Evolutionary conservation across 2,113 vertebrate genomes (phyloP).

Genomic region (Sminthopsis crassicaudata): DNA sequence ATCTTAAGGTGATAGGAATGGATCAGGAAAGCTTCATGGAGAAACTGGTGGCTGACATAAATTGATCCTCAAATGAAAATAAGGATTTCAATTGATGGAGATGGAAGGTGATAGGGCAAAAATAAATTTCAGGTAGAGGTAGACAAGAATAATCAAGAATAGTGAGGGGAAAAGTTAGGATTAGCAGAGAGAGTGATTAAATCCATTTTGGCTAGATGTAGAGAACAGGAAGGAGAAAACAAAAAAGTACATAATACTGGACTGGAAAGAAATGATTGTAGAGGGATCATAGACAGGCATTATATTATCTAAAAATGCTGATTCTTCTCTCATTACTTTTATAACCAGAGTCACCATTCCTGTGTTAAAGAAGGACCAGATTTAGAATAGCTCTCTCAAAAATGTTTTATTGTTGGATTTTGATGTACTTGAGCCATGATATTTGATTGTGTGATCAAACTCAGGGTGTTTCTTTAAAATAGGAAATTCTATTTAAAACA

Average conservation of each 20-base stretch:
- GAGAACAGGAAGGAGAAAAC: not conserved
- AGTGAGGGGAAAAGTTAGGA: not conserved
- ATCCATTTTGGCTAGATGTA: not conserved
- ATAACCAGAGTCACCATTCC: not conserved
- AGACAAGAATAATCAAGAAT: not conserved
- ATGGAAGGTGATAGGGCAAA: not conserved
- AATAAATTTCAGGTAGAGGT: not conserved
- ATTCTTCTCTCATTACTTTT: not conserved
- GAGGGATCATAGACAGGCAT: not conserved
- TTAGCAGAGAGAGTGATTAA: not conserved
- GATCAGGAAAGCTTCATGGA: not conserved
- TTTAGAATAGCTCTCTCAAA: not conserved
- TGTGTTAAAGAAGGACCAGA: slow-evolving; percentile 41
- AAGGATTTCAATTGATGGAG: not conserved
- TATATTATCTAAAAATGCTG: slow-evolving; percentile 1
- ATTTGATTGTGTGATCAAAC: not conserved
- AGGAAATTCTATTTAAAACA: not conserved
- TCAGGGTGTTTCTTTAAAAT: not conserved
- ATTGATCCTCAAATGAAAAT: not conserved
- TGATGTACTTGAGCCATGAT: not conserved
- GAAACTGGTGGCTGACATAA: not conserved
- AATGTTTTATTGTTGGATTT: slow-evolving; percentile 18
- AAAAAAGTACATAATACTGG: not conserved
- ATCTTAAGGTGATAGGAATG: not conserved
- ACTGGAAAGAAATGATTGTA: not conserved